Evolutionary conservation across 2,113 vertebrate species (phyloP).

Genomic region (Anas platyrhynchos): DNA sequence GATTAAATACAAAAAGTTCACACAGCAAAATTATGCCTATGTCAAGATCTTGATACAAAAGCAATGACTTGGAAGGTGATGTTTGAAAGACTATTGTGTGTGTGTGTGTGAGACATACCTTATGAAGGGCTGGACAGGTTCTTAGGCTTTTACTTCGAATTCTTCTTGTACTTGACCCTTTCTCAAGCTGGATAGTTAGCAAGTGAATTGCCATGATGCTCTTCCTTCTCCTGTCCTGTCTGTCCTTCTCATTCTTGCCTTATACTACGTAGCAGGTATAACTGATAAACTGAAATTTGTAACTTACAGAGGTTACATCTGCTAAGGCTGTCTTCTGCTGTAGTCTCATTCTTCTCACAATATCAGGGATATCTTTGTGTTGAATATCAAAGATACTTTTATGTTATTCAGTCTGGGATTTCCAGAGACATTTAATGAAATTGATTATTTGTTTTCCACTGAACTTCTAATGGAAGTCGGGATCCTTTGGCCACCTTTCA

Average conservation of each 20-base stretch:
- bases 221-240: background rate
- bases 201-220: background rate
- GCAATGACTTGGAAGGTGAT: background rate
- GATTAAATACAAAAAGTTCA: background rate
- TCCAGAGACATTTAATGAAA: background rate
- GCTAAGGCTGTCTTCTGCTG: background rate
- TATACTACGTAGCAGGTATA: background rate
- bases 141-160: background rate
- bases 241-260: background rate
- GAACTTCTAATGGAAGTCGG: background rate
- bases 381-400: background rate
- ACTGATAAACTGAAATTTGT: background rate
- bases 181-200: background rate
- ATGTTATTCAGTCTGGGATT: background rate
- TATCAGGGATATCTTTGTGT: too few relatives aligned
- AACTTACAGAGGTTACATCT: background rate
- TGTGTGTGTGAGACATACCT: background rate
- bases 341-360: background rate
- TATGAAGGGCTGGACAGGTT: background rate
- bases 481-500: background rate
- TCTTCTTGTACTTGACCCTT: background rate
- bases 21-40: background rate
- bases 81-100: background rate
- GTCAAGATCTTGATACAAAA: background rate
- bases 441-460: background rate